These are phyloP conservation scores for Rhamnusium bicolor DNA, from an alignment of 2,888 invertebrate species.

Conservation along the genomic window DNA sequence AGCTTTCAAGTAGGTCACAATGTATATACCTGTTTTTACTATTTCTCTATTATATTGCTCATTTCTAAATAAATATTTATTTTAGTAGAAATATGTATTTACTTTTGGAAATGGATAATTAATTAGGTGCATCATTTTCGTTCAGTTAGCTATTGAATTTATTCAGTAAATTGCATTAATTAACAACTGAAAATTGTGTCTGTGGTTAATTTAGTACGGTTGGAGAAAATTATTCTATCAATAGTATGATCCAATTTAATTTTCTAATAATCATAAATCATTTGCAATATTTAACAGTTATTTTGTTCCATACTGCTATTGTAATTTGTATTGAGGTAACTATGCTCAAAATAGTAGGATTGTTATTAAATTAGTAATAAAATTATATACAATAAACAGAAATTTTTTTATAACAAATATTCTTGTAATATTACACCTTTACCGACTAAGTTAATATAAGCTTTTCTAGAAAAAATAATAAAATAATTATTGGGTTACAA, in stretches of 20 bases:
- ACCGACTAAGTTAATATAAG: too few relatives aligned
- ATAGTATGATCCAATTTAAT: slow-evolving; percentile 18
- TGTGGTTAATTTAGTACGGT: slow-evolving; percentile 28
- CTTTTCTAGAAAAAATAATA: too few relatives aligned
- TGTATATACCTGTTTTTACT: too few relatives aligned
- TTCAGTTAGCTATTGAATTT: not conserved
- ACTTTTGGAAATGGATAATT: not conserved
- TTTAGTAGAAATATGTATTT: not conserved
- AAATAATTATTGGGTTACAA: too few relatives aligned
- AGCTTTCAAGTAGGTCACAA: too few relatives aligned
- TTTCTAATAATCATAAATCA: slow-evolving; percentile 29
- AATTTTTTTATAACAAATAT: too few relatives aligned
- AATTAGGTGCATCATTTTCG: not conserved
- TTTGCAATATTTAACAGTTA: slow-evolving; percentile 13
- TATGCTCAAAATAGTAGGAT: not conserved
- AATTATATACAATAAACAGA: too few relatives aligned
- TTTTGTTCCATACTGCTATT: not conserved
- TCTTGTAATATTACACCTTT: too few relatives aligned
- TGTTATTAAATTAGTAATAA: not conserved
- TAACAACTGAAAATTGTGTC: slow-evolving; percentile 31
- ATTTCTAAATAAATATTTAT: not conserved
- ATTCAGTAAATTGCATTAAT: slow-evolving; percentile 20
- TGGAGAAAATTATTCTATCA: slow-evolving; percentile 24
- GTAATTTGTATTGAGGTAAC: not conserved
- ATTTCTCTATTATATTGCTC: not conserved